Evolutionary conservation across 1,140 invertebrate genomes (phyloP), one percentile per base, ranked within the genome.

Genomic region (Pogonus chalceus): DNA sequence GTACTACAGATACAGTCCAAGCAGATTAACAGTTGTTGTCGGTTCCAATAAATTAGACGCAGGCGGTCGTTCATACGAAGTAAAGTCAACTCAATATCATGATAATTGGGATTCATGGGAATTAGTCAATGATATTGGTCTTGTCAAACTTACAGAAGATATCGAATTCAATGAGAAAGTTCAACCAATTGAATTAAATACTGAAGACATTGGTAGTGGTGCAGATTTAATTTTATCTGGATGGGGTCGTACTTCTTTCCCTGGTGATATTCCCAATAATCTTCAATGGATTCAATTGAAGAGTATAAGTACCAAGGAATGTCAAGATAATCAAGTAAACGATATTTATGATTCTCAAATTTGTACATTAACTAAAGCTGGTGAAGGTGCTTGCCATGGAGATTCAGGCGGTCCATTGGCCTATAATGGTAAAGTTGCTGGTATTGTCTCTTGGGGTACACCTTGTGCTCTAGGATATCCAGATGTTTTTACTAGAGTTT

Each of bases 201-300:
- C 20, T 12, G 49, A 16, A 2, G 53, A 61, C 46, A 62, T 66
- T 9, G 52, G 31, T n/a, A 65, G 62, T 31, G 62, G 61, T 21
- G 61, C 60, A 49, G 0, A 52, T 2, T 65, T 62, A 9, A 56
- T 59, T 35, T 64, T 78, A 21, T 67, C 69, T 48, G 77, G 77
- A 20, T 79, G 77, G 77, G 77, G 76, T 23, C 68, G 54, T 51
- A 58, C 67, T 12, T 56, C 54, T 24, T 58, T 60, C 12, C 51
- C 52, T 7, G 66, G 68, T 12, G 54, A 57, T 18, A 24, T 63
- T 22, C 64, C 70, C 0, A 64, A 69, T 43, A 62, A 68, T 12
- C 62, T 77, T 2, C 73, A 76, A 59, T 70, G 65, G 24, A 71
- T 75, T 54, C 65, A 71, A 47, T 56, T 75, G 37, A 68, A 62